Conservation (phyloP, 2,888 invertebrate genomes). For the Allolobophora icterica region DNA sequence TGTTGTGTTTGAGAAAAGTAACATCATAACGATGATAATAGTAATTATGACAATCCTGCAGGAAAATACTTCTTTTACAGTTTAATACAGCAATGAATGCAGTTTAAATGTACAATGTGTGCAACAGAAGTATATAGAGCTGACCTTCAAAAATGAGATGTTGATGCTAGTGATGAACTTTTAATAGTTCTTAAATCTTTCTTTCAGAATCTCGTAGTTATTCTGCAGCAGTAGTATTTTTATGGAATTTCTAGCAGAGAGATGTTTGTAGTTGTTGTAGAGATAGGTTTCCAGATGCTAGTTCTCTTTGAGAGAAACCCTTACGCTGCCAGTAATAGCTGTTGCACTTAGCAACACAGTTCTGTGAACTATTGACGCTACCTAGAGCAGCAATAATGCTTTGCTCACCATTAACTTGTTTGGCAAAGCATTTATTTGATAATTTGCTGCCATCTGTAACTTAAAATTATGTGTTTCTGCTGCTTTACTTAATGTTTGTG, state of each 20-base stretch:
- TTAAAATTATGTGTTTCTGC: slow-evolving; percentile 8
- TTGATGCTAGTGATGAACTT: background rate
- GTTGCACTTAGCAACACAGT: background rate
- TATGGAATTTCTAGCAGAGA: background rate
- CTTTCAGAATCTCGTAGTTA: background rate
- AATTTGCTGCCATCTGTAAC: slow-evolving; percentile 14
- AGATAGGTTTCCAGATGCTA: background rate
- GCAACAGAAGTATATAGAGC: background rate
- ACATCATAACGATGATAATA: background rate
- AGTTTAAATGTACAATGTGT: background rate
- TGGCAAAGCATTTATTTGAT: background rate
- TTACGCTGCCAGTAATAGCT: background rate
- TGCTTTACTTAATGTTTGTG: background rate
- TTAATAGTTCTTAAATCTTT: background rate
- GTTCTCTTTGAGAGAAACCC: background rate
- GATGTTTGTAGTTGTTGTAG: background rate
- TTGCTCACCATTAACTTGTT: background rate
- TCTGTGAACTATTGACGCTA: background rate
- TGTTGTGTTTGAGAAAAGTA: background rate
- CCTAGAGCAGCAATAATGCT: background rate
- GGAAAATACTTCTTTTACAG: background rate
- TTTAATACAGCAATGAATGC: background rate
- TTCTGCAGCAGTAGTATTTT: background rate
- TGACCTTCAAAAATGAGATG: background rate
- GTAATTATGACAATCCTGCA: background rate